Conservation (phyloP, 2,888 invertebrate species). For the Ornithoptera priamus region DNA sequence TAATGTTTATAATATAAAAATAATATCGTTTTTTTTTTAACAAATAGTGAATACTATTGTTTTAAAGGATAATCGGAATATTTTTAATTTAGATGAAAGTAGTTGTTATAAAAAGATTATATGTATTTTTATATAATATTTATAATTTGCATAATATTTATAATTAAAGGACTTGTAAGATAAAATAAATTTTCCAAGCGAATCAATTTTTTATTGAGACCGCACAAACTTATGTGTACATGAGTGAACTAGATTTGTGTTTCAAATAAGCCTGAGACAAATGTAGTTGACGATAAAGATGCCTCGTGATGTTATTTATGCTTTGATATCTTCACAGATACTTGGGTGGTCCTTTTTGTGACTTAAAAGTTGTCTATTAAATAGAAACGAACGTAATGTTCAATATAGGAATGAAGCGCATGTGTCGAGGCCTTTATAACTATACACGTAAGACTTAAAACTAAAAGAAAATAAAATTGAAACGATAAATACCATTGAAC, state of each 20-base stretch:
- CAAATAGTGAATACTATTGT: no score
- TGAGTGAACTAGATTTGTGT: conserved; percentile 19
- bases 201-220: no score
- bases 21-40: neutral
- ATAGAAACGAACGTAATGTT: conserved; percentile 13
- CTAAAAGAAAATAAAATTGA: conserved; percentile 81
- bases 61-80: no score
- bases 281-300: conserved; percentile 17
- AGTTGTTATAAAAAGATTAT: no score
- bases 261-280: conserved; percentile 8
- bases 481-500: conserved; percentile 90
- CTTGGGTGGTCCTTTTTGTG: conserved; percentile 28
- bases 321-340: conserved; percentile 18
- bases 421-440: conserved; percentile 28
- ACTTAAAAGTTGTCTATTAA: conserved; percentile 17
- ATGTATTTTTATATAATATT: no score
- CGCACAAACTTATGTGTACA: neutral
- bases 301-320: conserved; percentile 20
- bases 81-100: no score
- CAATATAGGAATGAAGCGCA: conserved; percentile 17
- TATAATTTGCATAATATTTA: no score
- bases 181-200: no score
- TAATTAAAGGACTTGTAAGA: no score
- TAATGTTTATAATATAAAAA: neutral
- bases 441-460: conserved; percentile 65